These are phyloP conservation scores for Palythoa grandis DNA, from an alignment of 92 coral and sea anemone genomes.

Conservation along the genomic window DNA sequence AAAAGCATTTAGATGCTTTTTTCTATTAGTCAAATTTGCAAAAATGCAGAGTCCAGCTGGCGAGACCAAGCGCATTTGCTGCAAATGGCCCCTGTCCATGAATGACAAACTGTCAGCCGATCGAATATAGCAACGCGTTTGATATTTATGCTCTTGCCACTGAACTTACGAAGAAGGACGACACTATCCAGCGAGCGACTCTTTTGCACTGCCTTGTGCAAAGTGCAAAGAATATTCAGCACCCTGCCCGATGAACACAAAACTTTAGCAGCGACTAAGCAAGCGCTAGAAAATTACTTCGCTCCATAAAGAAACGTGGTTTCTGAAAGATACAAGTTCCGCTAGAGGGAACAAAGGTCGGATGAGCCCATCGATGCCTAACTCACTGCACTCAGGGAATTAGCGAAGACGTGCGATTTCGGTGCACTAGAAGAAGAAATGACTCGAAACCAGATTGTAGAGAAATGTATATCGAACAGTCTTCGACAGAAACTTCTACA, in stretches of 20 bases:
- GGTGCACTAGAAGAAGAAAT: conserved; percentile 36
- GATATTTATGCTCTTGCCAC: conserved; percentile 26
- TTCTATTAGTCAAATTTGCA: no score
- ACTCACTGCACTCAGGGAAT: conserved; percentile 41
- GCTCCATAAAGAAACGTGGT: conserved; percentile 53
- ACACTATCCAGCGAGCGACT: conserved; percentile 30
- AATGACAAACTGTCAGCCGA: no score
- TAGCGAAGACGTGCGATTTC: conserved; percentile 51
- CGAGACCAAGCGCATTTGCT: no score
- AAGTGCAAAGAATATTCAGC: conserved; percentile 47
- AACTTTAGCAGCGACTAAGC: conserved; percentile 27
- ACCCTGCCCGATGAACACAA: conserved; percentile 41
- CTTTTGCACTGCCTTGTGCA: conserved; percentile 51
- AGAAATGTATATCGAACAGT: conserved; percentile 33
- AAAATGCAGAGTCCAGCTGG: no score
- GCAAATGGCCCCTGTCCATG: no score
- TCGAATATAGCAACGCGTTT: background rate
- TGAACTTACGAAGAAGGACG: conserved; percentile 17
- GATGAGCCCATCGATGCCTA: conserved; percentile 47
- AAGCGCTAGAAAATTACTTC: conserved; percentile 44
- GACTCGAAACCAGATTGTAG: conserved; percentile 48
- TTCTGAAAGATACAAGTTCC: conserved; percentile 55
- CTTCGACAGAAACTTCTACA: conserved; percentile 50
- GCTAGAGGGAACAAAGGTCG: conserved; percentile 37
- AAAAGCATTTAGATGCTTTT: no score